phyloP scores from a whole-genome alignment of 2,888 invertebrate species.

The Lochmaea crataegi region DNA sequence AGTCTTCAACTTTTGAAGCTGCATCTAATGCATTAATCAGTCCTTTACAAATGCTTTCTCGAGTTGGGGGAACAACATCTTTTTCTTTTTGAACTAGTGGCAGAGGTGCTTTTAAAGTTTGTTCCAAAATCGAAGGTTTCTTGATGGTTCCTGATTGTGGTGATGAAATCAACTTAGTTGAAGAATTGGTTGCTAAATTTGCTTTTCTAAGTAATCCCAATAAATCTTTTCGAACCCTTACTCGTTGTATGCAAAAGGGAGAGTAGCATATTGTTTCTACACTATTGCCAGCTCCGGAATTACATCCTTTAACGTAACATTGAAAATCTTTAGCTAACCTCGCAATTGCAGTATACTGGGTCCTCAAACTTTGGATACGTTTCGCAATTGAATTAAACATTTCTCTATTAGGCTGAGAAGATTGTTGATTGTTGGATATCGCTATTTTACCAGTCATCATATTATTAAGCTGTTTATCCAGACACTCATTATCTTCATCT shows the following conservation, averaged over 20 bases:
- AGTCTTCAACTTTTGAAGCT: slow-evolving; percentile 71
- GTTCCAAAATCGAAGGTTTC: slow-evolving; percentile 77
- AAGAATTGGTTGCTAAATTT: slow-evolving; percentile 69
- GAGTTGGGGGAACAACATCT: slow-evolving; percentile 51
- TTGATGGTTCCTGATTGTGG: slow-evolving; percentile 57
- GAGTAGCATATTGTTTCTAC: slow-evolving; percentile 79
- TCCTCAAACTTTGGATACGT: slow-evolving; percentile 75
- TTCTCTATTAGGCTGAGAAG: slow-evolving; percentile 66
- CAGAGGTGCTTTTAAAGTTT: slow-evolving; percentile 73
- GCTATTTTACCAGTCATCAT: slow-evolving; percentile 63
- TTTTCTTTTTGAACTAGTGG: slow-evolving; percentile 49
- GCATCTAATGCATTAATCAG: slow-evolving; percentile 72
- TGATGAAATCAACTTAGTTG: slow-evolving; percentile 64
- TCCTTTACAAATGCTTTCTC: slow-evolving; percentile 72
- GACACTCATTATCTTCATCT: slow-evolving; percentile 62
- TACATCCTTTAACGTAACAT: slow-evolving; percentile 80
- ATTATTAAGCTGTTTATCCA: slow-evolving; percentile 62
- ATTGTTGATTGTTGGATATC: slow-evolving; percentile 45
- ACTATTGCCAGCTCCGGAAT: slow-evolving; percentile 67
- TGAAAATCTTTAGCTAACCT: slow-evolving; percentile 78
- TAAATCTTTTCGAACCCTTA: slow-evolving; percentile 77
- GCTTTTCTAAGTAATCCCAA: slow-evolving; percentile 72
- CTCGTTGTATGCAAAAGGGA: slow-evolving; percentile 81
- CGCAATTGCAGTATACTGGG: slow-evolving; percentile 77
- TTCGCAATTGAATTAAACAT: slow-evolving; percentile 72